These are phyloP conservation scores for Rostratula benghalensis DNA, from an alignment of 2,113 vertebrate genomes.

Conservation along the genomic window DNA sequence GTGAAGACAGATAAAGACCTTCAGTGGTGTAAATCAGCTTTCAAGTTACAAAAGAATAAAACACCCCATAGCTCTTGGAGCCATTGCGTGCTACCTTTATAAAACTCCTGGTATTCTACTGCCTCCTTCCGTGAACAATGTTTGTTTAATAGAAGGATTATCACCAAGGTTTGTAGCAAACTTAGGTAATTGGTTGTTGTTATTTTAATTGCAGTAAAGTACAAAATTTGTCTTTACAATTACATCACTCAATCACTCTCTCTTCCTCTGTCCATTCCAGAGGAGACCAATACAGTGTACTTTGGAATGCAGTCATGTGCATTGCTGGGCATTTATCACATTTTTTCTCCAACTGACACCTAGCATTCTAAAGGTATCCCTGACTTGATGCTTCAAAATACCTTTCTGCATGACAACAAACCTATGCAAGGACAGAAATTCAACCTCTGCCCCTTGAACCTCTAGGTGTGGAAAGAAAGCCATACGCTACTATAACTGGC, in stretches of 20 bases:
- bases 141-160: constrained; percentile 15
- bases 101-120: neutral
- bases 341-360: neutral
- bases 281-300: constrained; percentile 34
- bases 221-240: constrained; percentile 16
- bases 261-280: constrained; percentile 26
- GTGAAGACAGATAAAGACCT: neutral
- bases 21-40: neutral
- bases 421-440: neutral
- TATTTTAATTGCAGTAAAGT: constrained; percentile 32
- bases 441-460: neutral
- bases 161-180: neutral
- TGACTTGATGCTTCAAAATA: neutral
- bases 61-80: neutral
- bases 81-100: neutral
- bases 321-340: constrained; percentile 33
- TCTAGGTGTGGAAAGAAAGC: neutral
- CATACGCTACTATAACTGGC: neutral
- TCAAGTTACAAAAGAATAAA: constrained; percentile 2
- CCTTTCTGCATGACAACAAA: neutral
- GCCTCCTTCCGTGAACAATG: neutral
- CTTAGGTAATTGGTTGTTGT: neutral
- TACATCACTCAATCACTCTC: constrained; percentile 42
- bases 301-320: neutral
- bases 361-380: neutral